Evolutionary conservation across 2,113 vertebrate species (phyloP).

Genomic region (Perca fluviatilis): DNA sequence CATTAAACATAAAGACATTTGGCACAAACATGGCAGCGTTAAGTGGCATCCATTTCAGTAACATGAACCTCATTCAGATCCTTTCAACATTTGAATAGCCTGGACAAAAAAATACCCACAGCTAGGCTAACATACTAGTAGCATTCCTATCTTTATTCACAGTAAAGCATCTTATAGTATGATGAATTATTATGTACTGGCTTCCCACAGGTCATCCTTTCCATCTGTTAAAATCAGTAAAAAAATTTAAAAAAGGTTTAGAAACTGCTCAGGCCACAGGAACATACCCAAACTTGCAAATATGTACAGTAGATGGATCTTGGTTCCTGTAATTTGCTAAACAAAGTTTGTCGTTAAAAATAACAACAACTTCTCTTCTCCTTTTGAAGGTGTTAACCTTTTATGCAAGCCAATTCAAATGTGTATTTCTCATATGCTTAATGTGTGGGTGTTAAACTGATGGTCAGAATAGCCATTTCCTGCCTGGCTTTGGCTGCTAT

Average conservation of each 20-base stretch:
- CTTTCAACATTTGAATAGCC: conserved; percentile 12
- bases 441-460: conserved; percentile 48
- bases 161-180: conserved; percentile 25
- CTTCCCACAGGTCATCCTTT: conserved; percentile 41
- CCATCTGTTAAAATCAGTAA: conserved; percentile 55
- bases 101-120: conserved; percentile 2
- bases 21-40: not conserved
- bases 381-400: conserved; percentile 31
- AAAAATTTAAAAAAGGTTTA: too few species aligned
- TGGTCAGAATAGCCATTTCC: conserved; percentile 62
- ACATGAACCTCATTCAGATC: conserved; percentile 7
- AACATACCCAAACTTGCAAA: conserved; percentile 27
- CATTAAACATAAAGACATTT: conserved; percentile 16
- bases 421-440: conserved; percentile 14
- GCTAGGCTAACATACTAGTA: not conserved
- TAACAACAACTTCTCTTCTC: conserved; percentile 7
- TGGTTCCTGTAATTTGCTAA: conserved; percentile 23
- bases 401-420: conserved; percentile 27
- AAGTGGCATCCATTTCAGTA: conserved; percentile 17
- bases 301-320: not conserved
- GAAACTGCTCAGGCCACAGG: conserved; percentile 27
- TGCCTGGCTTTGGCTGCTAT: conserved; percentile 62
- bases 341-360: conserved; percentile 23
- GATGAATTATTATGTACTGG: conserved; percentile 51
- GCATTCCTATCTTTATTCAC: conserved; percentile 36